These are phyloP conservation scores for Drosophila kanekoi DNA, from an alignment of 2,888 invertebrate species.

Conservation along the genomic window DNA sequence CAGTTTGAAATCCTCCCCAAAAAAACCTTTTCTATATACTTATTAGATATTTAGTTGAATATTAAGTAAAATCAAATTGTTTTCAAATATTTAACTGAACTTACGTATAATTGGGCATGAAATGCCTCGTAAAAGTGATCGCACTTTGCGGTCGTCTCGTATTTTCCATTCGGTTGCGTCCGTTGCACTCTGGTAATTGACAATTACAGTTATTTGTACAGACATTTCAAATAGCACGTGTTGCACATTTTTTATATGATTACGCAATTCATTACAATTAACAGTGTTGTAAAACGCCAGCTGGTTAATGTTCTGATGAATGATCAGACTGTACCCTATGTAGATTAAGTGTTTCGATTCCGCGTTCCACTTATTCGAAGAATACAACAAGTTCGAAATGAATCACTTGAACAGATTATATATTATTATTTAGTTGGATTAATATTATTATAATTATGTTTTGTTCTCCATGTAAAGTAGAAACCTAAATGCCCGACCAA, in stretches of 20 bases:
- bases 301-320: not conserved
- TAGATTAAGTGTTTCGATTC: not conserved
- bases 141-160: conserved; percentile 2
- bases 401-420: no score
- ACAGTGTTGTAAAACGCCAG: not conserved
- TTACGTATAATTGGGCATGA: not conserved
- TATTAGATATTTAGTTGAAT: no score
- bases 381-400: no score
- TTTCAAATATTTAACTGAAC: not conserved
- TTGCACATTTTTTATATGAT: not conserved
- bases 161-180: conserved; percentile 11
- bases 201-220: conserved; percentile 1
- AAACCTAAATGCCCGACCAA: no score
- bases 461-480: no score
- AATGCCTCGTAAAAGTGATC: conserved; percentile 10
- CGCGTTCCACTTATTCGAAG: not conserved
- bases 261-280: not conserved
- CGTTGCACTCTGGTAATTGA: conserved; percentile 2
- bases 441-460: no score
- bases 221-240: not conserved
- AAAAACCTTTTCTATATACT: no score
- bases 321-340: no score
- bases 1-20: no score
- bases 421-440: no score
- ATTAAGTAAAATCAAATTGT: no score